These are phyloP conservation scores for Alectoris magna DNA, from an alignment of 2,797 vertebrate species.

Conservation along the genomic window DNA sequence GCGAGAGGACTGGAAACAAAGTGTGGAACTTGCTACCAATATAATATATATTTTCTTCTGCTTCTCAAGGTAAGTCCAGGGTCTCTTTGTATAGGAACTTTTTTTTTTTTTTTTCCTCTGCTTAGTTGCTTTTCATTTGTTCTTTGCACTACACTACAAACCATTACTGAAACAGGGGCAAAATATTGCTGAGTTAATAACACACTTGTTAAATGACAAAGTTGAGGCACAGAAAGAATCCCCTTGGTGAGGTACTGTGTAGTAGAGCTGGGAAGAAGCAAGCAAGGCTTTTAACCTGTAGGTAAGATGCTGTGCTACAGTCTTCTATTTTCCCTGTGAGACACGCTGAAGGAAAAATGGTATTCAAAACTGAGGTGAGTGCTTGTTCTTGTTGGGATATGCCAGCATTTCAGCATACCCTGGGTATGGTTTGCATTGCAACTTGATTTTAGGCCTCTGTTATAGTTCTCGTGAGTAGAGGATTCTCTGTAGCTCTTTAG, in stretches of 20 bases:
- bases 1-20: conserved; percentile 95
- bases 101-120: background rate
- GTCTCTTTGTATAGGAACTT: background rate
- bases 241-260: background rate
- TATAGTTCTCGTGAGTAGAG: background rate
- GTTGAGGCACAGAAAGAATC: background rate
- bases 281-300: background rate
- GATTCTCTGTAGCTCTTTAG: background rate
- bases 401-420: background rate
- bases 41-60: conserved; percentile 95
- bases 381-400: background rate
- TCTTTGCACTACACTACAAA: background rate
- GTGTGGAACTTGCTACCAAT: conserved; percentile 92
- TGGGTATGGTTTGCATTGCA: background rate
- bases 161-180: background rate
- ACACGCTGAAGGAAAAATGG: background rate
- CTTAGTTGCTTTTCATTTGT: background rate
- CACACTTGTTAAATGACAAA: background rate
- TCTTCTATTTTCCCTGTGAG: background rate
- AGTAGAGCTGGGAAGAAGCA: background rate
- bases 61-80: conserved; percentile 89
- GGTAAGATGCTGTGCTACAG: background rate
- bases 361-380: background rate
- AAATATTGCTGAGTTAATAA: background rate
- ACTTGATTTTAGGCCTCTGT: background rate